Base-by-base conservation (phyloP, 2,797 vertebrate genomes). In the Crenuchus spilurus region DNA sequence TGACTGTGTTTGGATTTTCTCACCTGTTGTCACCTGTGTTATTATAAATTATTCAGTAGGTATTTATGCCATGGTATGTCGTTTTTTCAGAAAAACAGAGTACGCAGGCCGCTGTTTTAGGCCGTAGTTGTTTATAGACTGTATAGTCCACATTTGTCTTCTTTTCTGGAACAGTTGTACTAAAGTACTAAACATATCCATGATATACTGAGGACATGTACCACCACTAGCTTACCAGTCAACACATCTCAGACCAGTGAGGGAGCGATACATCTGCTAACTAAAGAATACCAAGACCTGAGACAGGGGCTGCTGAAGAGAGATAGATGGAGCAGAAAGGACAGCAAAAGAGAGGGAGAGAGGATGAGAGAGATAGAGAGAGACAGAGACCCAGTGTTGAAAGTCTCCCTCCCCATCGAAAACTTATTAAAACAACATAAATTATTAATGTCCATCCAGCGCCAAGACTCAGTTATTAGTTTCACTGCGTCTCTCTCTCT, bases 351-450 rank as follows among this genome's bases (percentile, higher is more conserved):
- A 64, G 48, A 70, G 41, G 22, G 58, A 55, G 51, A 24, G 20
- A 70, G 31, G 74, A 30, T 60, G 64, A 70, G 74, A 30, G n/a
- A n/a, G n/a, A 8, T 1, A 76, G 44, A 63, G 42, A 62, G 74
- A 60, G 46, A 52, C 35, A 65, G 41, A 49, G 33, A 33, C 76
- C 77, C 60, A 52, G 58, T 30, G 57, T 33, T 33, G 69, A 72
- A 71, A 78, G 70, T 80, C 76, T 74, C 72, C 74, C 77, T 80
- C 80, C 58, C 75, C 31, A 76, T 81, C 71, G 70, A 87, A 86
- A 85, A 84, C 81, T 57, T 83, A 85, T 88, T 85, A 88, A 86
- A 88, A 86, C 86, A 85, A 74, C 77, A 87, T 88, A 83, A 87
- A 89, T 88, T 85, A 89, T 88, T 83, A 88, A 87, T 83, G 77